These are phyloP conservation scores for Brachyhypopomus gauderio DNA, from an alignment of 2,113 vertebrate species.

Conservation along the genomic window DNA sequence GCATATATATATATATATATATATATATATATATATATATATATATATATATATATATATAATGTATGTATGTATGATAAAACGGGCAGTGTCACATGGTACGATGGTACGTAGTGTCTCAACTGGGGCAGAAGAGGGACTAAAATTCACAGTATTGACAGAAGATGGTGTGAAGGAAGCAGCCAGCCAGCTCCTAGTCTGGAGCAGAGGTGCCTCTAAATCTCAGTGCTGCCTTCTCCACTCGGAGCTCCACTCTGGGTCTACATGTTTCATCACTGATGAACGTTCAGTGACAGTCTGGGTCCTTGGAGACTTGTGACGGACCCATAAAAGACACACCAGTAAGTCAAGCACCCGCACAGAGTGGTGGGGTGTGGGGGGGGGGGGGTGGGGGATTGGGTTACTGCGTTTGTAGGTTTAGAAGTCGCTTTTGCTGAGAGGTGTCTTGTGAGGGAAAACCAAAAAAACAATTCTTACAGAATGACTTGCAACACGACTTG, in stretches of 20 bases:
- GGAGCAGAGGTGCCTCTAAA: slow-evolving; percentile 32
- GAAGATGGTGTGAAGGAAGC: background rate
- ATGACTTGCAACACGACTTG: background rate
- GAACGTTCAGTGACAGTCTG: slow-evolving; percentile 46
- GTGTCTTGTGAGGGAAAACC: background rate
- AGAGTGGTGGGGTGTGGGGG: slow-evolving; percentile 49
- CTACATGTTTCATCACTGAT: slow-evolving; percentile 24
- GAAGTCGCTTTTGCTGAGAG: background rate
- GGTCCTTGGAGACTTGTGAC: slow-evolving; percentile 32
- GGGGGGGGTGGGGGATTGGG: too few species aligned
- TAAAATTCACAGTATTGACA: slow-evolving; percentile 34
- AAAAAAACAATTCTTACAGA: background rate
- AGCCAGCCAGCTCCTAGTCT: slow-evolving; percentile 7
- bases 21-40: too few species aligned
- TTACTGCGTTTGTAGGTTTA: background rate
- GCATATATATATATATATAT: too few species aligned
- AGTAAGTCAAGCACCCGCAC: slow-evolving; percentile 22
- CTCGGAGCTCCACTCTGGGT: background rate
- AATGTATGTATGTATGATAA: too few species aligned
- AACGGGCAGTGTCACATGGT: background rate
- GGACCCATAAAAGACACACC: slow-evolving; percentile 13
- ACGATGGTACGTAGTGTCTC: background rate
- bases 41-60: too few species aligned
- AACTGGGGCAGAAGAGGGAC: background rate
- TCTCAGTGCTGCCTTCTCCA: slow-evolving; percentile 8